Evolutionary conservation across 1,140 invertebrate genomes (phyloP), one percentile per base, ranked within the genome.

Genomic region (Vollenhovia emeryi): DNA sequence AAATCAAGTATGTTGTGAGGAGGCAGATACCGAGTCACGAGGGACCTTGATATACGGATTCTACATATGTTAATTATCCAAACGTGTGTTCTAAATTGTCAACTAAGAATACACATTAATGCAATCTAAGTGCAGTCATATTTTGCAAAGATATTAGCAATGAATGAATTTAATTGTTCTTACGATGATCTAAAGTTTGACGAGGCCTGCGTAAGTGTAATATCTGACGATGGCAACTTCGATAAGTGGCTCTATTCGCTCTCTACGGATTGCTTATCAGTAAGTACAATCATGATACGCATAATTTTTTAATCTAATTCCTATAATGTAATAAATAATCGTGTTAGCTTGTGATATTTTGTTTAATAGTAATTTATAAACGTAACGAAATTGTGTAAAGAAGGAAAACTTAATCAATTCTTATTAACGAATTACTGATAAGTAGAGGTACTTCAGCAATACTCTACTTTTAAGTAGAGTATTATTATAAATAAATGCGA

Each of bases 211-310:
- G 91, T 96, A 36, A 89, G 88, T 24, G 85, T 95, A 2, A 95
- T 92, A 15, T 91, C 88, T 0, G 86, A 94, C 13, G 90, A 93
- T 13, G 90, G 90, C 52, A 30, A 73, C 30, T 55, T 89, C 15
- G 90, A 95, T 76, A 90, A 94, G 1, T 95, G 93, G 87, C 91
- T 96, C 1, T 96, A 96, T 85, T 94, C 94, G 52, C 94, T 96
- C 2, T 96, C 96, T n/a, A 95, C 95, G 40, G 96, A 96, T 89
- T 96, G 96, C 89, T 93, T 95, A 84, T 94, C 94, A 88, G 96
- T 96, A 92, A 95, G 95, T 90, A 52, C 30, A 24, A 30, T 75
- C 13, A 57, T 71, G 8, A 33, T 18, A 59, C 59, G 3, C 36
- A 36, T 36, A 48, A 33, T 60, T 36, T 27, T 36, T 48, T 3